These are phyloP conservation scores for Heliconius congener DNA, from an alignment of 1,140 invertebrate genomes.

Conservation along the genomic window DNA sequence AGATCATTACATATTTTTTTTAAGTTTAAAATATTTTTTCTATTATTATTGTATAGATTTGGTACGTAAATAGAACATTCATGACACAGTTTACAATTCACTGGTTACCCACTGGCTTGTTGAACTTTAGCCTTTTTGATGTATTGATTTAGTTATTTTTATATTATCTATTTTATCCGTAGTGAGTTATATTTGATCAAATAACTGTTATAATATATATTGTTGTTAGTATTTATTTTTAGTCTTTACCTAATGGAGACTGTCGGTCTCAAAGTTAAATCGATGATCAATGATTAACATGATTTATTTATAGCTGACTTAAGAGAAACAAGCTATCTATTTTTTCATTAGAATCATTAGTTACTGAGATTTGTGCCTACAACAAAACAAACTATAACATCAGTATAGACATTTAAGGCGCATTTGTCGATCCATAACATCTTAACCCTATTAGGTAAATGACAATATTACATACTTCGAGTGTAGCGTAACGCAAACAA, in stretches of 20 bases:
- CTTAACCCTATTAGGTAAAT: constrained; percentile 14
- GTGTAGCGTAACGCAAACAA: constrained; percentile 13
- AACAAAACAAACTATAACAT: too few relatives aligned
- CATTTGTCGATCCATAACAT: neutral
- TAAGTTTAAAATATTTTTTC: neutral
- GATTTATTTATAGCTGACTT: too few relatives aligned
- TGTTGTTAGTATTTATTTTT: neutral
- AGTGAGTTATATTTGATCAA: neutral
- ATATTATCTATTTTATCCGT: constrained; percentile 18
- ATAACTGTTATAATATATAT: neutral
- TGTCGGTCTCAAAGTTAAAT: too few relatives aligned
- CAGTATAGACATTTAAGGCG: neutral
- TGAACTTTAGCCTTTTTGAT: constrained; percentile 29
- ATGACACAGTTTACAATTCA: constrained; percentile 25
- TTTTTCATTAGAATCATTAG: too few relatives aligned
- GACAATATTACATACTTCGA: constrained; percentile 1
- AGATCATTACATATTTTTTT: too few relatives aligned
- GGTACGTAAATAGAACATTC: constrained; percentile 6
- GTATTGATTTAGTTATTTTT: constrained; percentile 23
- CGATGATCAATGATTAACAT: too few relatives aligned
- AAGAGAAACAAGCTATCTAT: too few relatives aligned
- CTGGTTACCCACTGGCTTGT: constrained; percentile 20
- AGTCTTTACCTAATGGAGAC: neutral
- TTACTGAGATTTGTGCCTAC: too few relatives aligned
- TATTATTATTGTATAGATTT: constrained; percentile 1